Percentiles rank a stretch among this genome's conserved stretches.
Evolutionary conservation across 2,113 vertebrate genomes (phyloP).

Genomic region (Zonotrichia leucophrys): DNA sequence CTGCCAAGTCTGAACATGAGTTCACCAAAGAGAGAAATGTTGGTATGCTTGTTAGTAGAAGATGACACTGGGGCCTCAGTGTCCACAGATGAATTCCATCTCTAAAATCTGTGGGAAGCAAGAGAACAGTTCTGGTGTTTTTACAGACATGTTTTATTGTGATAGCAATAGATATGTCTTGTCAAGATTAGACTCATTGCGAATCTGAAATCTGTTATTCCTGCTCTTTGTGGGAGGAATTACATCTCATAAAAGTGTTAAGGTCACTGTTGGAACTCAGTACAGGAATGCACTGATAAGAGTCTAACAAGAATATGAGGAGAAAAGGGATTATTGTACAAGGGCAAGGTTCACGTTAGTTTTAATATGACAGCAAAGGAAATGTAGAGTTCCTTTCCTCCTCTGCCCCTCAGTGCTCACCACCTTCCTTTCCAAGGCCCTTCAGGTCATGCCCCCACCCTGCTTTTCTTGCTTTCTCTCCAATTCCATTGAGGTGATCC

Average conservation of each 20-base stretch:
- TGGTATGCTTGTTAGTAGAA: neutral
- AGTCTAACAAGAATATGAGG: neutral
- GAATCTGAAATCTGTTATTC: neutral
- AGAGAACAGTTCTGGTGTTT: neutral
- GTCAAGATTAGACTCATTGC: neutral
- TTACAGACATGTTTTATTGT: neutral
- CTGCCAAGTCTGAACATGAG: neutral
- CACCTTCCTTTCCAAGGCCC: neutral
- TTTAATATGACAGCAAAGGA: neutral
- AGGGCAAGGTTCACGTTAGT: neutral
- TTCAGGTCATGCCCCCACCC: neutral
- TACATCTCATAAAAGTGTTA: neutral
- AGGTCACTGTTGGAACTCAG: neutral
- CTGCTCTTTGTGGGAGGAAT: neutral
- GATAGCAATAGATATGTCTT: neutral
- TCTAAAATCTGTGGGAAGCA: neutral
- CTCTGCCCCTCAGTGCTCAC: neutral
- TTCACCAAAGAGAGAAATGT: neutral
- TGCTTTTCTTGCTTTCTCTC: neutral
- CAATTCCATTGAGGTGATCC: accelerated
- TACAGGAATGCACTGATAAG: neutral
- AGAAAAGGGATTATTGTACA: neutral
- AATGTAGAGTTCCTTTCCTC: neutral
- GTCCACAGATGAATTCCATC: neutral
- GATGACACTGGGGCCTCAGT: neutral